A percentile compares a stretch with the other conserved stretches of the same genome.
phyloP scores from a whole-genome alignment of 2,888 invertebrate genomes.

The Andrena minutula region DNA sequence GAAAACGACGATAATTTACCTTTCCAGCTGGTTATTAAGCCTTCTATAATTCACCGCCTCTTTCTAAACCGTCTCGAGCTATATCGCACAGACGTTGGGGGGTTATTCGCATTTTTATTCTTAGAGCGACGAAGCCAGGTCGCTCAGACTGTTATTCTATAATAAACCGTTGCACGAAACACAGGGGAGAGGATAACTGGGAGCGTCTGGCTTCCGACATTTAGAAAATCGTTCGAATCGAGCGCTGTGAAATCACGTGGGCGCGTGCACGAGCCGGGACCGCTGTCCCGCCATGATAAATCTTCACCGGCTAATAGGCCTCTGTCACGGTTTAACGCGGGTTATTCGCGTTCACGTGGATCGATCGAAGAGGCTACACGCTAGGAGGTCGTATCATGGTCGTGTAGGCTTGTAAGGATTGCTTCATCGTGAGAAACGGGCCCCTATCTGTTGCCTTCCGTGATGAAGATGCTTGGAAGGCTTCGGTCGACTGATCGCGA shows the following conservation, averaged over 20 bases:
- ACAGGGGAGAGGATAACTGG: neutral
- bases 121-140: too few species aligned
- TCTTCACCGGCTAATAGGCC: constrained; percentile 62
- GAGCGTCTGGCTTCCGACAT: constrained; percentile 19
- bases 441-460: neutral
- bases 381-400: constrained; percentile 7
- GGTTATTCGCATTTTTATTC: constrained; percentile 12
- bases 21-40: constrained; percentile 20
- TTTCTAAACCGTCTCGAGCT: constrained; percentile 6
- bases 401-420: constrained; percentile 36
- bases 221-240: constrained; percentile 32
- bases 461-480: neutral
- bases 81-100: neutral
- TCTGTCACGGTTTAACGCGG: constrained; percentile 61
- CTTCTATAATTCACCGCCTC: neutral
- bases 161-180: neutral
- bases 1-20: constrained; percentile 40
- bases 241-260: constrained; percentile 51
- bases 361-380: constrained; percentile 27
- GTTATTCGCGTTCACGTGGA: constrained; percentile 27
- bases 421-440: constrained; percentile 6
- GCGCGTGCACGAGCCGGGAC: constrained; percentile 18
- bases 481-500: constrained; percentile 8
- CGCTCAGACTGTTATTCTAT: neutral
- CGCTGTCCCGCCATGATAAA: constrained; percentile 47